phyloP scores from a whole-genome alignment of 92 coral and sea anemone genomes.

The Porites lobata region DNA sequence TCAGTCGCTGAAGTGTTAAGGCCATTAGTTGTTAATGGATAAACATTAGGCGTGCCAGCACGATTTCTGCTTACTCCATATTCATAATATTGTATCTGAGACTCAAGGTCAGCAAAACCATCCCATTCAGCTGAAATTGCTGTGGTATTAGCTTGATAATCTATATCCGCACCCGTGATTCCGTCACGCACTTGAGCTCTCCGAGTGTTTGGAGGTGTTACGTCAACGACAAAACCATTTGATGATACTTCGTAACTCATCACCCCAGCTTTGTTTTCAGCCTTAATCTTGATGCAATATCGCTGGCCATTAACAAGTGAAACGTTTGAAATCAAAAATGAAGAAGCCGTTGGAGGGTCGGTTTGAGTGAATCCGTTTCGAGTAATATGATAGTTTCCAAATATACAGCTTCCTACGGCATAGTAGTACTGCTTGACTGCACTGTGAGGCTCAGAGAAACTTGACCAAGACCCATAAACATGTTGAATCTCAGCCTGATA shows the following conservation, averaged over 20 bases:
- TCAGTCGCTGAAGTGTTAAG: slow-evolving; percentile 60
- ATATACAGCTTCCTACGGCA: slow-evolving; percentile 88
- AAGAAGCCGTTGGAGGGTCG: slow-evolving; percentile 74
- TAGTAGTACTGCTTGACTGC: slow-evolving; percentile 76
- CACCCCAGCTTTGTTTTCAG: slow-evolving; percentile 90
- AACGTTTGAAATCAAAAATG: slow-evolving; percentile 56
- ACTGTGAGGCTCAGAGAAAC: slow-evolving; percentile 74
- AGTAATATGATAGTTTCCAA: slow-evolving; percentile 93
- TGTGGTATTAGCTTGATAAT: slow-evolving; percentile 77
- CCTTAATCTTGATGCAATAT: slow-evolving; percentile 89
- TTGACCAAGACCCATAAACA: slow-evolving; percentile 85
- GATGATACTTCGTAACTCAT: slow-evolving; percentile 81
- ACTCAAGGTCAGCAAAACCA: slow-evolving; percentile 83
- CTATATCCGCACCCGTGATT: slow-evolving; percentile 79
- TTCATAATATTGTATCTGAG: slow-evolving; percentile 78
- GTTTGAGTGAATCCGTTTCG: slow-evolving; percentile 71
- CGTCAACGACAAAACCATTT: slow-evolving; percentile 83
- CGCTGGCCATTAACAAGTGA: slow-evolving; percentile 88
- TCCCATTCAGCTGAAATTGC: slow-evolving; percentile 88
- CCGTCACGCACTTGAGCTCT: slow-evolving; percentile 90
- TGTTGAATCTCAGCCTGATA: slow-evolving; percentile 73
- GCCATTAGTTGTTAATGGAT: slow-evolving; percentile 64
- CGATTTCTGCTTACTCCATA: slow-evolving; percentile 84
- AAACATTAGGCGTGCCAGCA: slow-evolving; percentile 75
- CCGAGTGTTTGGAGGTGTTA: slow-evolving; percentile 78